Base-by-base conservation (phyloP, 1,140 invertebrate genomes). In the Diabrotica virgifera region DNA sequence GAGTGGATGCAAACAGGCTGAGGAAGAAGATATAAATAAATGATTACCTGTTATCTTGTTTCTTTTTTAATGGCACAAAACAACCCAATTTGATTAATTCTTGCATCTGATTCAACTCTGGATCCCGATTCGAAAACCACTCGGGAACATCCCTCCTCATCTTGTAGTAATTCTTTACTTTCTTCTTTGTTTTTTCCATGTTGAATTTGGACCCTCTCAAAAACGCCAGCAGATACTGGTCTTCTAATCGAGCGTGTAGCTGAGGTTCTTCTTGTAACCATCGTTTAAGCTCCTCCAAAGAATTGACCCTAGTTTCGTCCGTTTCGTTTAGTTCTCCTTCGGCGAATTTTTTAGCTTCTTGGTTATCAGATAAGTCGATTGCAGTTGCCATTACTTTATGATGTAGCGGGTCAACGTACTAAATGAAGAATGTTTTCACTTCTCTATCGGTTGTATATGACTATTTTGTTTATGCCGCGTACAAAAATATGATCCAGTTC, bases 101-200 rank as follows among this genome's bases (percentile, higher is more conserved):
- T 66, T 83, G 81, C n/a, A 88, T 64, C 73, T 84, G 80, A 5
- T 83, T 81, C 10, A 82, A 65, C 24, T 77, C 70, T 5, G 87
- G 86, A 80, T 89, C 79, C 58, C 85, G 79, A 61, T 86, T 80
- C 7, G 66, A 52, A 70, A 83, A 89, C 86, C 87, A 88, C 72
- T 87, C 84, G 0, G 83, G 75, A 14, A 79, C 67, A 54, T 79
- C 75, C 0, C 73, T 71, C 54, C 84, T 77, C 74, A 88, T 83
- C 58, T 76, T 74, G 64, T 85, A 83, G 72, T 83, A 87, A 65
- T 83, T 86, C 59, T 72, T 76, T 0, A 88, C 70, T 71, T 86
- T 88, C 36, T 64, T 75, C 69, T 86, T 85, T 0, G 84, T 76
- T 66, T 76, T 80, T 9, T 85, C 82, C 0, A 82, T 58, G 65